Conservation (phyloP, 2,113 vertebrate genomes). For the Bubalus kerabau region DNA sequence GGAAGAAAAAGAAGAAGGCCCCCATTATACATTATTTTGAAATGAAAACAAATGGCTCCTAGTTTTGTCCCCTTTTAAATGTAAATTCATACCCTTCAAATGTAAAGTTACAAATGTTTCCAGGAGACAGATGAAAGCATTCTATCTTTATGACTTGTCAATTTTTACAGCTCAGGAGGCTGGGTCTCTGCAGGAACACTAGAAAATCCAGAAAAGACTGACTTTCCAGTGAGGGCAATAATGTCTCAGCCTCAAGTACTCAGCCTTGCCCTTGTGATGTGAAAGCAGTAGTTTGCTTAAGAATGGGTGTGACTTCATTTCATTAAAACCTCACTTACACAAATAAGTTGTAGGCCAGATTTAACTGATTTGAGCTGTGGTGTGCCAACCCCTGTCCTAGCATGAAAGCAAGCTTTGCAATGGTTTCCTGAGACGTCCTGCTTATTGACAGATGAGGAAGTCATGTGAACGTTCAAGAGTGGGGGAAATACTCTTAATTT, state of each 20-base stretch:
- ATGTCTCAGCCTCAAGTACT: not conserved
- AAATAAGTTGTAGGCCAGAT: not conserved
- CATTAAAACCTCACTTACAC: not conserved
- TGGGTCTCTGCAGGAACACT: not conserved
- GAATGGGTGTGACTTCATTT: not conserved
- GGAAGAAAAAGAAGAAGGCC: not conserved
- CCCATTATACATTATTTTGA: not conserved
- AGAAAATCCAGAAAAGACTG: not conserved
- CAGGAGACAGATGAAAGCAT: not conserved
- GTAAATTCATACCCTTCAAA: not conserved
- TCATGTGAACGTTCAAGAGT: not conserved
- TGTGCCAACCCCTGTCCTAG: not conserved
- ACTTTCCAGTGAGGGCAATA: not conserved
- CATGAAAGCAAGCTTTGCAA: not conserved
- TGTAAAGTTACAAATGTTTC: not conserved
- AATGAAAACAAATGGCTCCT: constrained; percentile 34
- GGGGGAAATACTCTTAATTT: not conserved
- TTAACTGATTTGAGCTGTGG: not conserved
- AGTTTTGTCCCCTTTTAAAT: constrained; percentile 13
- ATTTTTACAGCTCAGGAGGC: not conserved
- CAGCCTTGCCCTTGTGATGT: not conserved
- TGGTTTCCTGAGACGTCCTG: not conserved
- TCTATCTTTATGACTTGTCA: not conserved
- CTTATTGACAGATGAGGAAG: not conserved
- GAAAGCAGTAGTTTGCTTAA: not conserved